phyloP scores from a whole-genome alignment of 2,888 invertebrate genomes.

The Silvanus unidentatus region DNA sequence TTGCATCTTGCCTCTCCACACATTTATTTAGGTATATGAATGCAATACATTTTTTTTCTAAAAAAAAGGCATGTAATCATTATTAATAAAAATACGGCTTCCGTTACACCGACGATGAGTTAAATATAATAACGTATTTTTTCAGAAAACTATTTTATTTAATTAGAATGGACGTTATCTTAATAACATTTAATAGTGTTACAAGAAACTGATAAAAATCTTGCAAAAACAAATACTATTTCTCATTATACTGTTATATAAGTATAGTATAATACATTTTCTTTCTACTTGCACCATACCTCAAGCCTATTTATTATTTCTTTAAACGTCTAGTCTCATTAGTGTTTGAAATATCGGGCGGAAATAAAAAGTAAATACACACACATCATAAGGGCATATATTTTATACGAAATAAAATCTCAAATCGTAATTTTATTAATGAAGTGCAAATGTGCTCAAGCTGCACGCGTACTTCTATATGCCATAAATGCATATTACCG shows the following conservation, averaged over 20 bases:
- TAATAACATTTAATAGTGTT: no score
- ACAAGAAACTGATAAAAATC: no score
- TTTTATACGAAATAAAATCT: conserved; percentile 27
- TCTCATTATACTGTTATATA: not conserved
- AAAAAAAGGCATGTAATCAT: no score
- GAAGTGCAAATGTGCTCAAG: conserved; percentile 33
- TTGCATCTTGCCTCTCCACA: not conserved
- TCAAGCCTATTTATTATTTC: conserved; percentile 1
- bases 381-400: conserved; percentile 20
- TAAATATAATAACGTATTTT: no score
- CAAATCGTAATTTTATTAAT: conserved; percentile 32
- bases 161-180: no score
- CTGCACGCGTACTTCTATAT: conserved; percentile 25
- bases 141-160: no score
- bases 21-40: no score
- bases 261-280: not conserved
- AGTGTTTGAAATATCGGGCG: conserved; percentile 22
- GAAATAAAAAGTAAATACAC: conserved; percentile 22
- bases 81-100: no score
- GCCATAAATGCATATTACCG: conserved; percentile 3
- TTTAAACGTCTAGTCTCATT: conserved; percentile 18
- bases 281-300: no score
- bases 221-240: no score
- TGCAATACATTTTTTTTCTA: no score
- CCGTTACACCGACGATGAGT: no score